Evolutionary conservation across 2,113 vertebrate species (phyloP), one percentile per base, ranked within the genome.

Genomic region (Struthio camelus): DNA sequence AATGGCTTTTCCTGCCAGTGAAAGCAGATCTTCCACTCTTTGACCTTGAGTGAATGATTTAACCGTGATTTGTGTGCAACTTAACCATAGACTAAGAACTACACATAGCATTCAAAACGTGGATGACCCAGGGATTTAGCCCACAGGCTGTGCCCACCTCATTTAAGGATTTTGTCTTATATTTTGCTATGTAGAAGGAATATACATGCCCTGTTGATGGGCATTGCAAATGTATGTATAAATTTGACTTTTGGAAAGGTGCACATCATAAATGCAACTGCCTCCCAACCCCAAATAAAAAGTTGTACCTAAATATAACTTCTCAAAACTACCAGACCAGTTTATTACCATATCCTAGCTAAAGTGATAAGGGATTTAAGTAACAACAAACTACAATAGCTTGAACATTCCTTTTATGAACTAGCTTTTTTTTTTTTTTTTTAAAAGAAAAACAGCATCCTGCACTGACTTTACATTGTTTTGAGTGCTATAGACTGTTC

Each of bases 1-100:
- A 94, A 94, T 70, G 34, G 30, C 50, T 96, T 95, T 95, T 94
- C 94, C 95, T 95, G 78, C 24, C 86, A 80, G 64, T 80, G 94
- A 92, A 96, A 97, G 44, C 84, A 91, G 87, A 94, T 80, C 79
- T 70, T 85, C 25, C 59, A 22, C 27, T 85, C 58, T 77, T 91
- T 87, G 87, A 85, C 88, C 89, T 59, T 85, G 66, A 94, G 46
- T 80, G 62, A 89, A 94, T 94, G 93, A 94, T 89, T 92, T 93
- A 91, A 91, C 86, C 62, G 44, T 91, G 89, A 89, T 85, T 85
- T 95, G 95, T 93, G 66, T 67, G 78, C 36, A 87, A 46, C 51
- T 71, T 78, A 83, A 95, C 61, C 50, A 66, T 3, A 85, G n/a
- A 38, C 46, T 90, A 54, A 54, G 77, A 94, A 56, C 51, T 75